Base-by-base conservation (phyloP, 2,797 vertebrate species). In the Jordanella pulchra region DNA sequence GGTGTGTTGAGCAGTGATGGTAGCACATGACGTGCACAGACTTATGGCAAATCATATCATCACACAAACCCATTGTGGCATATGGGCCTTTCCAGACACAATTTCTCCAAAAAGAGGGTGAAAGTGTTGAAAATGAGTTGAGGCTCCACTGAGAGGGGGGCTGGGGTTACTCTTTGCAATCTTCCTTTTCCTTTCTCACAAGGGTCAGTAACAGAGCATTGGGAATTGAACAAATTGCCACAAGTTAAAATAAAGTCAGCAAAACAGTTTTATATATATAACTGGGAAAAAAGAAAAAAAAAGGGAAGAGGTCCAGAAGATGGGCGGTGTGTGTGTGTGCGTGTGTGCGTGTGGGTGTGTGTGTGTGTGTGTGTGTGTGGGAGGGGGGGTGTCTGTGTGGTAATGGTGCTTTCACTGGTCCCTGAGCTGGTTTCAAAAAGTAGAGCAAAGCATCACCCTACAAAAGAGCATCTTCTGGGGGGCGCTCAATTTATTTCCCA, bases 351-450 rank as follows among this genome's bases (percentile, higher is more conserved):
- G 27, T 39, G 53, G 44, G 39, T 28, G 44, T 45, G 39, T 65
- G 65, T 74, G 48, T 70, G 2, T 17, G 48, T 45, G 45, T 45
- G 71, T 1, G 18, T 30, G 10, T 54, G 3, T 4, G 1, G 78
- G 72, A n/a, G n/a, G n/a, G n/a, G n/a, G n/a, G n/a, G n/a, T n/a
- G n/a, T n/a, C n/a, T n/a, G n/a, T n/a, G n/a, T 86, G 66, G 77
- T 75, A 73, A 78, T 83, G 84, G 84, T 71, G 81, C 78, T 82
- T 69, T 86, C 66, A 1, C 58, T 56, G 73, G 83, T 91, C 90
- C 88, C 89, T 68, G 74, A 90, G 84, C 84, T 89, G 87, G 73
- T 89, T 89, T 87, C 73, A 69, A 80, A 90, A 93, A 91, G 87
- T 92, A 53, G 92, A 91, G 84, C 91, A 89, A 65, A 76, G 72